Evolutionary conservation across 2,113 vertebrate species (phyloP).

Genomic region (Litocranius walleri): DNA sequence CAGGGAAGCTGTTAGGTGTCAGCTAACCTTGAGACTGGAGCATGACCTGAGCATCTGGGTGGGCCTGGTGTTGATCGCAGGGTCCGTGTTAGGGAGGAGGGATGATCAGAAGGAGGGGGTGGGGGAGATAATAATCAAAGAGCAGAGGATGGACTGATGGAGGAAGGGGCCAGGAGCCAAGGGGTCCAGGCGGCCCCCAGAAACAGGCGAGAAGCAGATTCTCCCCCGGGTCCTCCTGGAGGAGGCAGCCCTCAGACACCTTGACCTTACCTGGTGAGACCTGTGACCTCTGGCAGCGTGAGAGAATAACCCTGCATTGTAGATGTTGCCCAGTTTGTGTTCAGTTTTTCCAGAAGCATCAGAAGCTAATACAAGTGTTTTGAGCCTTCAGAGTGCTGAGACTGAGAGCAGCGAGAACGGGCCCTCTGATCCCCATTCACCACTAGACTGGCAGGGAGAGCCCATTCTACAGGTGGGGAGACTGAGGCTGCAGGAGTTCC

Average conservation of each 20-base stretch:
- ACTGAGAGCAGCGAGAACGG: fast-evolving
- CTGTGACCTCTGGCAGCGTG: neutral
- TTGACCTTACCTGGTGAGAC: fast-evolving
- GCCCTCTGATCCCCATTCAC: fast-evolving
- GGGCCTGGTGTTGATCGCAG: fast-evolving
- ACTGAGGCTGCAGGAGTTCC: neutral
- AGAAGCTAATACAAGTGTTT: fast-evolving
- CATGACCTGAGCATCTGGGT: fast-evolving
- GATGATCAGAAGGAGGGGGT: fast-evolving
- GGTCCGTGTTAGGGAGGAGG: fast-evolving
- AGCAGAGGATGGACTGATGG: neutral
- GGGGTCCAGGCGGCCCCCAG: neutral
- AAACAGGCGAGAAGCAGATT: neutral
- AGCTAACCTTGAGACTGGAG: neutral
- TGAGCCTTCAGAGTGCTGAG: fast-evolving
- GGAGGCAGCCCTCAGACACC: neutral
- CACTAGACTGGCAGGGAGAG: fast-evolving
- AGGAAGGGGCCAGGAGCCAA: neutral
- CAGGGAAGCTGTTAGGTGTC: neutral
- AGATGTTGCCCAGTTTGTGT: fast-evolving
- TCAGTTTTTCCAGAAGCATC: fast-evolving
- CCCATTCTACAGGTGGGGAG: neutral
- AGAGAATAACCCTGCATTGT: fast-evolving
- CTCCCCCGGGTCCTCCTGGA: neutral
- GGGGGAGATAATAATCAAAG: fast-evolving